phyloP scores from a whole-genome alignment of 1,140 invertebrate species.

The Zeugodacus cucurbitae region DNA sequence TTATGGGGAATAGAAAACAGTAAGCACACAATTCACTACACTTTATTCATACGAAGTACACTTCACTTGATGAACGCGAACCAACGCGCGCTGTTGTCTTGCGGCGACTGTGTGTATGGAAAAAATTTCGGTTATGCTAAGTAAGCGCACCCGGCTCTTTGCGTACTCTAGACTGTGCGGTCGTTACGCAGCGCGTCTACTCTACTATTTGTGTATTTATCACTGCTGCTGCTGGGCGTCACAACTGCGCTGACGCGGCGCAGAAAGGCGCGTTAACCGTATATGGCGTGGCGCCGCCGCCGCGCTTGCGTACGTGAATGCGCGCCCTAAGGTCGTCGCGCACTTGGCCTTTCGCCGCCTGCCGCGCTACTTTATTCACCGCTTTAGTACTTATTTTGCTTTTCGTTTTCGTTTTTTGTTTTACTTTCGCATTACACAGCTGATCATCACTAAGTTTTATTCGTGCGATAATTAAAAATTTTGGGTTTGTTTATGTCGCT shows the following conservation, averaged over 20 bases:
- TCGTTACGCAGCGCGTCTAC: not conserved
- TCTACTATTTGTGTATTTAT: not conserved
- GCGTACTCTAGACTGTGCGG: not conserved
- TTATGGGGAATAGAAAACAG: not conserved
- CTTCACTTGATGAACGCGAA: not conserved
- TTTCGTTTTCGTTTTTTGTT: not conserved
- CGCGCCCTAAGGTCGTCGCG: constrained; percentile 19
- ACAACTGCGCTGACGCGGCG: not conserved
- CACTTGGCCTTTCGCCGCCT: not conserved
- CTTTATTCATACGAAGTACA: not conserved
- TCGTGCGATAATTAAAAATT: not conserved
- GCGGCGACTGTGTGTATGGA: not conserved
- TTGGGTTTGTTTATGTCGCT: constrained; percentile 6
- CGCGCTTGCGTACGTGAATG: constrained; percentile 9
- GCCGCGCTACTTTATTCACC: not conserved
- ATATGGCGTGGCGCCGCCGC: not conserved
- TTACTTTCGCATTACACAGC: not conserved
- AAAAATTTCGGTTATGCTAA: not conserved
- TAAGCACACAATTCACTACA: not conserved
- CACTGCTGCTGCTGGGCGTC: constrained; percentile 8
- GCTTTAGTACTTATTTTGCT: not conserved
- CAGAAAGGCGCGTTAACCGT: not conserved
- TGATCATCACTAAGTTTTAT: not conserved
- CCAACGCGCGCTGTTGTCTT: constrained; percentile 29
- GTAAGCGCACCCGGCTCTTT: not conserved